Conservation (phyloP, 2,113 vertebrate genomes). For the Heterocephalus glaber region DNA sequence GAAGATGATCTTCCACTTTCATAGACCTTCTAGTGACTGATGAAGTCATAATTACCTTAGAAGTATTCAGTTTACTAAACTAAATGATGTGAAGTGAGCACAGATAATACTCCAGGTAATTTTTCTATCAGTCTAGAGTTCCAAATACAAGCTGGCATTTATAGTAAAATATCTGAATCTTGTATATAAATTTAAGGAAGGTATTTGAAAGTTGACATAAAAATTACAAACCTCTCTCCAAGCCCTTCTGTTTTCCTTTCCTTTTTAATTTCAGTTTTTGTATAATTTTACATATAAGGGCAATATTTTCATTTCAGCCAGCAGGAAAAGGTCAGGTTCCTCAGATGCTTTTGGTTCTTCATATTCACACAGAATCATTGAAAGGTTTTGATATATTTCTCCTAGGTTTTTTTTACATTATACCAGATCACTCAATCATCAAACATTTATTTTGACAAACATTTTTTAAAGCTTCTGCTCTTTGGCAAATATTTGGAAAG, state of each 20-base stretch:
- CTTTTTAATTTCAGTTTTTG: conserved; percentile 26
- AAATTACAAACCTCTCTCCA: conserved; percentile 29
- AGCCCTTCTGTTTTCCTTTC: conserved; percentile 46
- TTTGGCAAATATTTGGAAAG: conserved; percentile 28
- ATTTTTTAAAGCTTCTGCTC: conserved; percentile 12
- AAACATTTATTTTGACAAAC: conserved; percentile 61
- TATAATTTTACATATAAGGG: conserved; percentile 19
- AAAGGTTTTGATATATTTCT: conserved; percentile 62
- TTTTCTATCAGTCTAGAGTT: not conserved
- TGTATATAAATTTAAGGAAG: conserved; percentile 17
- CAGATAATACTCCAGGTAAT: not conserved
- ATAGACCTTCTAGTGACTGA: not conserved
- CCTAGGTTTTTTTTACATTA: conserved; percentile 52
- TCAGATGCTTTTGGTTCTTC: conserved; percentile 15
- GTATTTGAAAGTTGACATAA: conserved; percentile 21
- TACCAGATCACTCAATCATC: conserved; percentile 37
- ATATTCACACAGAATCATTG: conserved; percentile 35
- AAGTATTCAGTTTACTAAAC: not conserved
- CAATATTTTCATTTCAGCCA: conserved; percentile 58
- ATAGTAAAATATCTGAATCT: not conserved
- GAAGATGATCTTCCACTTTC: not conserved
- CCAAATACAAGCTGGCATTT: not conserved
- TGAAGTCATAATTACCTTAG: not conserved
- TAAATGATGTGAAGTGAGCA: not conserved
- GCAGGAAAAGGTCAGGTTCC: conserved; percentile 56